Percentiles rank a stretch among this genome's conserved stretches.
Evolutionary conservation across 2,113 vertebrate species (phyloP).

Genomic region (Boulengeromyrus knoepffleri): DNA sequence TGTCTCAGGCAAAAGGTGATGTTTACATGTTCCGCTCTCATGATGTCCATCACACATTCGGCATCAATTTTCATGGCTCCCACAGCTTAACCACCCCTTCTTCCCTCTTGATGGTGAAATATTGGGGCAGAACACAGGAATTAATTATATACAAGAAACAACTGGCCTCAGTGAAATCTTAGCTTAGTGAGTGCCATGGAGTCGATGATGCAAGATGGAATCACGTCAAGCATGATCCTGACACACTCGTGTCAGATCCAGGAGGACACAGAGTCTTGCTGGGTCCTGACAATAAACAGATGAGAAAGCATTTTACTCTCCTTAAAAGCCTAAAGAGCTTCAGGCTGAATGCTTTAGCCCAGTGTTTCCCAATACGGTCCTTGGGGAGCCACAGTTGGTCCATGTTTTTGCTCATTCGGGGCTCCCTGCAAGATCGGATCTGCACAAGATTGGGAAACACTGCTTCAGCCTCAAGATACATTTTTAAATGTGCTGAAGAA

Average conservation of each 20-base stretch:
- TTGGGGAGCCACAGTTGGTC: not conserved
- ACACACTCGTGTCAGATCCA: not conserved
- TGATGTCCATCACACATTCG: not conserved
- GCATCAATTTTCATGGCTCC: not conserved
- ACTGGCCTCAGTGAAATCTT: not conserved
- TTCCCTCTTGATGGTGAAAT: not conserved
- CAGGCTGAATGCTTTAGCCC: not conserved
- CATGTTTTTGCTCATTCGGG: not conserved
- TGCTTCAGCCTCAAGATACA: not conserved
- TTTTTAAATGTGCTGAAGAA: not conserved
- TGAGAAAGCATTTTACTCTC: not conserved
- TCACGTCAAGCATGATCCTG: not conserved
- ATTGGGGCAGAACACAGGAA: not conserved
- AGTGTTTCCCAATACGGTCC: not conserved
- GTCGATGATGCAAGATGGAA: not conserved
- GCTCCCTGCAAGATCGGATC: not conserved
- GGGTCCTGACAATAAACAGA: not conserved
- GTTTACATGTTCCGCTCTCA: not conserved
- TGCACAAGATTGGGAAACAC: not conserved
- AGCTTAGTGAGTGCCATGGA: not conserved
- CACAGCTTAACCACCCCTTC: not conserved
- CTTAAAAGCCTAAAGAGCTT: not conserved
- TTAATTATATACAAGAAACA: slow-evolving; percentile 1
- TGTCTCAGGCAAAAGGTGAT: not conserved
- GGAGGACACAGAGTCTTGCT: not conserved